These are phyloP conservation scores for Lepidocyrtinus sp. DNA, from an alignment of 2,888 invertebrate genomes.

Conservation along the genomic window DNA sequence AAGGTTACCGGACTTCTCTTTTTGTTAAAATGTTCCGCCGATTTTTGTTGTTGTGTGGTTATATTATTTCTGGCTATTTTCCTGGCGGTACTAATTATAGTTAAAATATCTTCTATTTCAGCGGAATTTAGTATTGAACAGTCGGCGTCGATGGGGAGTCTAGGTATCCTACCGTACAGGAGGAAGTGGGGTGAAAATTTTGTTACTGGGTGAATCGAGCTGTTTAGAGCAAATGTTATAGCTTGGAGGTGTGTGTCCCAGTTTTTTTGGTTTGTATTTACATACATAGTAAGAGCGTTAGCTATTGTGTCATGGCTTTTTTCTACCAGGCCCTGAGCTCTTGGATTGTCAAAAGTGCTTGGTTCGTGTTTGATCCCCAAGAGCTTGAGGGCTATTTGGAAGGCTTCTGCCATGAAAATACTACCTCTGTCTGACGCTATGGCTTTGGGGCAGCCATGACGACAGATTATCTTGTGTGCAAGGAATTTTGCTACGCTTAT, in stretches of 20 bases:
- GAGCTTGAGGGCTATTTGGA: constrained; percentile 28
- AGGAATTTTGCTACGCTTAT: constrained; percentile 29
- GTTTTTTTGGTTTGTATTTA: constrained; percentile 38
- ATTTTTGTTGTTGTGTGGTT: constrained; percentile 30
- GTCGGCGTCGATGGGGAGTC: constrained; percentile 46
- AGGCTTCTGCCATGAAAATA: constrained; percentile 47
- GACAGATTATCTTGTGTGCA: constrained; percentile 41
- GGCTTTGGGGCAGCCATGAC: constrained; percentile 45
- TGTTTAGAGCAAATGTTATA: constrained; percentile 46
- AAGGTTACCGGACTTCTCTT: constrained; percentile 5
- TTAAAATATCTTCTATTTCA: constrained; percentile 26
- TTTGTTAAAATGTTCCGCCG: constrained; percentile 41
- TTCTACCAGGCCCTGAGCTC: too few relatives aligned
- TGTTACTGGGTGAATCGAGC: too few relatives aligned
- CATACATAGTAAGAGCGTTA: constrained; percentile 57
- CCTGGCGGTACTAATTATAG: constrained; percentile 1
- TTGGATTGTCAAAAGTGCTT: constrained; percentile 65
- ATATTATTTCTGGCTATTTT: constrained; percentile 26
- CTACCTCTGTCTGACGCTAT: constrained; percentile 58
- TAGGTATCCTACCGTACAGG: constrained; percentile 41
- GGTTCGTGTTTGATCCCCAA: constrained; percentile 50
- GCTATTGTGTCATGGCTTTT: too few relatives aligned
- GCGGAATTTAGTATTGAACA: constrained; percentile 25
- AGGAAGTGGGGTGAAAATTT: too few relatives aligned
- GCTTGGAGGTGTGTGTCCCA: constrained; percentile 53